A percentile compares a stretch with the other conserved stretches of the same genome.
phyloP scores from a whole-genome alignment of 2,888 invertebrate genomes.

The Mesoligia furuncula region DNA sequence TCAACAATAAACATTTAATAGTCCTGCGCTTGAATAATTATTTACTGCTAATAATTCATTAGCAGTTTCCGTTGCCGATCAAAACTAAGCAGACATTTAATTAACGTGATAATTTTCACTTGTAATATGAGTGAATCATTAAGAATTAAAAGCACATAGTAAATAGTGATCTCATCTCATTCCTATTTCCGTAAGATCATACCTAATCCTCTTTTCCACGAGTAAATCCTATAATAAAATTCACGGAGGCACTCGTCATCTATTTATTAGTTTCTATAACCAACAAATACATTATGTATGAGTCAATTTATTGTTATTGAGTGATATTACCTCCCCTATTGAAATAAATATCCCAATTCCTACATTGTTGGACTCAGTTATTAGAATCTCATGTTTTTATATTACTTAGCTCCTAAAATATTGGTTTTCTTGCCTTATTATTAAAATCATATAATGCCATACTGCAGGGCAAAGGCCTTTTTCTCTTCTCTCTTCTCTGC shows the following conservation, averaged over 20 bases:
- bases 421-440: not conserved
- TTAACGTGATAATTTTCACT: conserved; percentile 25
- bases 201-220: conserved; percentile 59
- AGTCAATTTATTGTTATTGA: conserved; percentile 54
- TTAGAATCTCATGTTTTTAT: conserved; percentile 38
- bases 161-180: conserved; percentile 64
- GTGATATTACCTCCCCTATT: conserved; percentile 40
- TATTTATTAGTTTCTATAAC: conserved; percentile 50
- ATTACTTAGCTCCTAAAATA: conserved; percentile 2
- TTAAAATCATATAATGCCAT: not conserved
- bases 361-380: conserved; percentile 4
- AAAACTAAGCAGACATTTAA: conserved; percentile 22
- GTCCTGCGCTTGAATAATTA: conserved; percentile 11
- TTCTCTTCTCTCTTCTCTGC: not conserved
- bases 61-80: conserved; percentile 30
- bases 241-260: conserved; percentile 40
- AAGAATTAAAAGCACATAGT: conserved; percentile 38
- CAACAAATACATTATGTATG: conserved; percentile 59
- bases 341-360: conserved; percentile 49
- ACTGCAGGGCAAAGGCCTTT: not conserved
- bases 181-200: conserved; percentile 51
- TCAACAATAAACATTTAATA: conserved; percentile 36
- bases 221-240: conserved; percentile 60
- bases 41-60: conserved; percentile 13
- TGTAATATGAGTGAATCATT: conserved; percentile 45